A percentile compares a stretch with the other conserved stretches of the same genome.
Evolutionary conservation across 2,113 vertebrate species (phyloP).

Genomic region (Laterallus jamaicensis): DNA sequence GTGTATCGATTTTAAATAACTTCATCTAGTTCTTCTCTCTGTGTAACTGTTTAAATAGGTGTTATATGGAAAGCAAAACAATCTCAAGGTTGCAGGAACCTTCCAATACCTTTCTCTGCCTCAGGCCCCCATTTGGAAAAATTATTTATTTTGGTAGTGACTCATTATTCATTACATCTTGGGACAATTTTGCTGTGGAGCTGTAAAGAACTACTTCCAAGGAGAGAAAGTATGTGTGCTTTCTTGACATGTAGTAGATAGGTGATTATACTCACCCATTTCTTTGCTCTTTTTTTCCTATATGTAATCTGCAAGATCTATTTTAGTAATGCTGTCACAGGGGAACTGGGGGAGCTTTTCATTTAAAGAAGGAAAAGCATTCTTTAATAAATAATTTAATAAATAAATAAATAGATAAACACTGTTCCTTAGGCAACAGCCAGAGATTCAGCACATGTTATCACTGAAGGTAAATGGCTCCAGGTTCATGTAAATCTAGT

Average conservation of each 20-base stretch:
- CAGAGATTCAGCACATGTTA: background rate
- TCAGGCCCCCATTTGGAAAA: background rate
- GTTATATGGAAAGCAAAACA: background rate
- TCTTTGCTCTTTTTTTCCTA: background rate
- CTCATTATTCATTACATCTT: background rate
- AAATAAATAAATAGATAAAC: background rate
- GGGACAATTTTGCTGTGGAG: background rate
- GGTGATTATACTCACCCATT: background rate
- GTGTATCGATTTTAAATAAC: background rate
- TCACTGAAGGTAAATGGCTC: background rate
- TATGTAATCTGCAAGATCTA: background rate
- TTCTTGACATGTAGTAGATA: background rate
- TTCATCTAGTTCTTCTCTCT: background rate
- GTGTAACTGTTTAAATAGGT: background rate
- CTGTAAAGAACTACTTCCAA: background rate
- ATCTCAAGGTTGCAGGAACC: background rate
- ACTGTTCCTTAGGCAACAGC: background rate
- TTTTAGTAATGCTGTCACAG: background rate
- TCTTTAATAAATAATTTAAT: background rate
- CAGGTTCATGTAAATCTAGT: background rate
- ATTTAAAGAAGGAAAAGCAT: background rate
- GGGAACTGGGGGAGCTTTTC: too few species aligned
- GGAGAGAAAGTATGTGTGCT: background rate
- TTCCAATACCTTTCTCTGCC: background rate
- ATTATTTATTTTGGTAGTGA: background rate